phyloP scores from a whole-genome alignment of 2,888 invertebrate genomes.

The Formica aserva region DNA sequence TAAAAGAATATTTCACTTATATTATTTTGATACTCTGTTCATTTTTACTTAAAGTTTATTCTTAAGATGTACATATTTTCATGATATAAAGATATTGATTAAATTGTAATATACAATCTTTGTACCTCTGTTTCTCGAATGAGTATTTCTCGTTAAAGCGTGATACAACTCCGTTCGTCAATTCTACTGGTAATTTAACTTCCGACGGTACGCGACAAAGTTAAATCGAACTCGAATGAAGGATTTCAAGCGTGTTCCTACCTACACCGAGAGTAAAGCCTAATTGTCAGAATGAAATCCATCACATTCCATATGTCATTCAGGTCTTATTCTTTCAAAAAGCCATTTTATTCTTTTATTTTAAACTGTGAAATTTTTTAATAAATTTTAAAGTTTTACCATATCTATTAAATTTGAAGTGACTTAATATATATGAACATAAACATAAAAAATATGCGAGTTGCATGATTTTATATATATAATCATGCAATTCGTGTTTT shows the following conservation, averaged over 20 bases:
- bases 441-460: neutral
- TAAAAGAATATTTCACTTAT: neutral
- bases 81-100: slow-evolving; percentile 20
- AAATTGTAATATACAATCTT: slow-evolving; percentile 34
- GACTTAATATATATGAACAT: slow-evolving; percentile 6
- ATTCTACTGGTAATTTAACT: slow-evolving; percentile 74
- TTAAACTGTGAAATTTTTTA: neutral
- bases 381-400: neutral
- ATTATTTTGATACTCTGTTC: neutral
- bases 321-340: neutral
- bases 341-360: neutral
- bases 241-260: slow-evolving; percentile 67
- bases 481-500: neutral
- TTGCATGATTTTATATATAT: neutral
- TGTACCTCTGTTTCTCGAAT: slow-evolving; percentile 39
- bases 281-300: slow-evolving; percentile 58
- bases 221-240: slow-evolving; percentile 73
- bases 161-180: slow-evolving; percentile 67
- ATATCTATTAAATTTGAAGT: neutral
- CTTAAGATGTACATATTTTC: neutral
- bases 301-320: slow-evolving; percentile 6
- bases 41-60: neutral
- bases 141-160: slow-evolving; percentile 71
- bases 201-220: slow-evolving; percentile 70
- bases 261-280: slow-evolving; percentile 56